Evolutionary conservation across 2,888 invertebrate genomes (phyloP).

Genomic region (Harmothoe impar): DNA sequence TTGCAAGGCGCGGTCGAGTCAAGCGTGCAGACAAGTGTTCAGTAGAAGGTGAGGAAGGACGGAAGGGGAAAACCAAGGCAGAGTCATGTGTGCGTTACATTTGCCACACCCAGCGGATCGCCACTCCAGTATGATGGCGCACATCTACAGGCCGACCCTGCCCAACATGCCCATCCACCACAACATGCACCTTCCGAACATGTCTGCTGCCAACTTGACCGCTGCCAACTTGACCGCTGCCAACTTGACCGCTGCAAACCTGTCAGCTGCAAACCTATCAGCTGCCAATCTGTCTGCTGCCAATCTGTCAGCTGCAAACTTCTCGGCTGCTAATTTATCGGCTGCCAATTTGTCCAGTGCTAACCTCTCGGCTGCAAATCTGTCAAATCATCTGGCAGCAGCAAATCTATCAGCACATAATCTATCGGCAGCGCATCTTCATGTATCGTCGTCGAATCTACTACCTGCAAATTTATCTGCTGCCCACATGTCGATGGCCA

Average conservation of each 20-base stretch:
- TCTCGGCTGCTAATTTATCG: background rate
- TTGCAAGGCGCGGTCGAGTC: background rate
- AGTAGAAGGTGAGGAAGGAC: background rate
- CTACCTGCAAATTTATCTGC: conserved; percentile 1
- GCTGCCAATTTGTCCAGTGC: background rate
- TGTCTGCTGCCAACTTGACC: background rate
- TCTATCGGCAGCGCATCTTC: background rate
- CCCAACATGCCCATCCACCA: conserved; percentile 7
- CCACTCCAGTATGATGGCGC: conserved; percentile 18
- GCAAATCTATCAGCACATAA: background rate
- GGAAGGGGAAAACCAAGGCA: background rate
- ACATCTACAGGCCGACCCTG: conserved; percentile 15
- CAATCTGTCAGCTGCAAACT: background rate
- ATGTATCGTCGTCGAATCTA: background rate
- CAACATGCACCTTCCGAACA: background rate
- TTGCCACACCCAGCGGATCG: background rate
- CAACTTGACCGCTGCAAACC: background rate
- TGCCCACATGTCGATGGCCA: background rate
- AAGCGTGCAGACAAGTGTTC: conserved; percentile 19
- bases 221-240: background rate
- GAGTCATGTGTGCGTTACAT: conserved; percentile 14
- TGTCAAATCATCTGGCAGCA: background rate
- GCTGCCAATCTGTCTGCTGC: background rate
- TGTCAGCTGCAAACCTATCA: background rate
- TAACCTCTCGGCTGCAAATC: background rate